A percentile compares a stretch with the other conserved stretches of the same genome.
These are phyloP conservation scores for Podiceps cristatus DNA, from an alignment of 2,113 vertebrate species.

Conservation along the genomic window DNA sequence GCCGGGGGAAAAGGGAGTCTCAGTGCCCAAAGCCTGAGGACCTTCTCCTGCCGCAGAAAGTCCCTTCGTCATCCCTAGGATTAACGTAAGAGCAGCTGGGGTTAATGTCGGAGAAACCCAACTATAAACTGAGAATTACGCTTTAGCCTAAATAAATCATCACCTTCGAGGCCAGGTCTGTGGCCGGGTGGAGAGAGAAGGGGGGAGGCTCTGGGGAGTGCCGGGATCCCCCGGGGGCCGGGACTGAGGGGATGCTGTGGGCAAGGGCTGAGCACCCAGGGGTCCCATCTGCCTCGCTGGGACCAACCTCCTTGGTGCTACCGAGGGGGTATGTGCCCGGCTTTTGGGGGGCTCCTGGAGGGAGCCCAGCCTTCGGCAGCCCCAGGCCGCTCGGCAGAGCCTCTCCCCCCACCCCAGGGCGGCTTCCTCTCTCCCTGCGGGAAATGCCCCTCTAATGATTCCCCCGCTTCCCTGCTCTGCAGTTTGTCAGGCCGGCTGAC, in stretches of 20 bases:
- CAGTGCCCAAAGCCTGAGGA: neutral
- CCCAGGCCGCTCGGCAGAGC: neutral
- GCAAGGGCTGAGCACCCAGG: fast-evolving
- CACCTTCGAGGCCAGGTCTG: neutral
- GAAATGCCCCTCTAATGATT: conserved; percentile 53
- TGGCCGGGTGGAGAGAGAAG: neutral
- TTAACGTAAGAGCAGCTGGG: neutral
- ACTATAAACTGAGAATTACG: conserved; percentile 50
- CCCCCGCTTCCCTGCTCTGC: conserved; percentile 56
- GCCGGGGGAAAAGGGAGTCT: neutral
- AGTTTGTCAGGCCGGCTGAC: conserved; percentile 54
- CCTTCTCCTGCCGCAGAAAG: neutral
- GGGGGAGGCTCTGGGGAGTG: neutral
- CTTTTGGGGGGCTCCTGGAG: neutral
- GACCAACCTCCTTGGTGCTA: too few species aligned
- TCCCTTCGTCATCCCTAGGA: conserved; percentile 6
- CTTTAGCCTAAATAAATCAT: conserved; percentile 48
- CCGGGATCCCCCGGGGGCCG: neutral
- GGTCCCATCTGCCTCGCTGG: fast-evolving
- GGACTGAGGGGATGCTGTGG: fast-evolving
- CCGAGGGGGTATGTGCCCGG: too few species aligned
- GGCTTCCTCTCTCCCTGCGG: conserved; percentile 49
- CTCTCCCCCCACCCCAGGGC: neutral
- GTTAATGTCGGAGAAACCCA: conserved; percentile 18
- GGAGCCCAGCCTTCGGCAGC: neutral